Percentiles rank a stretch among this genome's conserved stretches.
phyloP scores from a whole-genome alignment of 2,888 invertebrate genomes.

The Perdita meconis region DNA sequence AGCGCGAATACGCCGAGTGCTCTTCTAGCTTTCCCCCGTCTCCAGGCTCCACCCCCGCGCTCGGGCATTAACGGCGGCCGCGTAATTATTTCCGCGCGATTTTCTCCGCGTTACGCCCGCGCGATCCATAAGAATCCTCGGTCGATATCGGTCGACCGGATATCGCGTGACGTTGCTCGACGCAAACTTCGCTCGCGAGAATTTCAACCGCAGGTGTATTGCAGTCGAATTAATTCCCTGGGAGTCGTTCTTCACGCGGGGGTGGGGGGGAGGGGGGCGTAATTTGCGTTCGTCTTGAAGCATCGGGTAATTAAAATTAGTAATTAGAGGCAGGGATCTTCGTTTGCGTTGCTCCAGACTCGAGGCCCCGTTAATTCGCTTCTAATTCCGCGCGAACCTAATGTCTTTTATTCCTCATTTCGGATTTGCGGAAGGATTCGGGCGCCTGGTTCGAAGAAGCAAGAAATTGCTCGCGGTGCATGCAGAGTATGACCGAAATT shows the following conservation, averaged over 20 bases:
- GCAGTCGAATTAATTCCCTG: slow-evolving; percentile 41
- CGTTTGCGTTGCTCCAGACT: neutral
- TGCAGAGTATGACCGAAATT: too few relatives aligned
- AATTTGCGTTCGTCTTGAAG: slow-evolving; percentile 37
- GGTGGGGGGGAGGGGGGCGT: neutral
- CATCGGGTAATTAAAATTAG: slow-evolving; percentile 19
- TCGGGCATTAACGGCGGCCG: slow-evolving; percentile 59
- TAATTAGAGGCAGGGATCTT: neutral
- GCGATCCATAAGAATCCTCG: slow-evolving; percentile 52
- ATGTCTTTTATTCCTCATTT: too few relatives aligned
- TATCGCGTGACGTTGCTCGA: slow-evolving; percentile 34
- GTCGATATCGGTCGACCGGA: slow-evolving; percentile 40
- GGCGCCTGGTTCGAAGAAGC: too few relatives aligned
- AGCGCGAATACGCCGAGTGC: slow-evolving; percentile 25
- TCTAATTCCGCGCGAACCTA: too few relatives aligned
- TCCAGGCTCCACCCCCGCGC: slow-evolving; percentile 33
- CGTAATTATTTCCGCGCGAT: slow-evolving; percentile 75
- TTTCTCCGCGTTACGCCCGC: slow-evolving; percentile 62
- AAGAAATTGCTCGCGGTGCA: too few relatives aligned
- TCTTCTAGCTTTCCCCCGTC: slow-evolving; percentile 27
- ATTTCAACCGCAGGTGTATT: slow-evolving; percentile 36
- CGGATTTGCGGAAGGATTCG: too few relatives aligned
- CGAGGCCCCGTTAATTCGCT: too few relatives aligned
- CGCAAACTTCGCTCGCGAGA: neutral
- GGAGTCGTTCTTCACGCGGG: slow-evolving; percentile 26